Percentiles rank a stretch among this genome's conserved stretches.
Evolutionary conservation across 2,113 vertebrate species (phyloP).

Genomic region (Struthidea cinerea): DNA sequence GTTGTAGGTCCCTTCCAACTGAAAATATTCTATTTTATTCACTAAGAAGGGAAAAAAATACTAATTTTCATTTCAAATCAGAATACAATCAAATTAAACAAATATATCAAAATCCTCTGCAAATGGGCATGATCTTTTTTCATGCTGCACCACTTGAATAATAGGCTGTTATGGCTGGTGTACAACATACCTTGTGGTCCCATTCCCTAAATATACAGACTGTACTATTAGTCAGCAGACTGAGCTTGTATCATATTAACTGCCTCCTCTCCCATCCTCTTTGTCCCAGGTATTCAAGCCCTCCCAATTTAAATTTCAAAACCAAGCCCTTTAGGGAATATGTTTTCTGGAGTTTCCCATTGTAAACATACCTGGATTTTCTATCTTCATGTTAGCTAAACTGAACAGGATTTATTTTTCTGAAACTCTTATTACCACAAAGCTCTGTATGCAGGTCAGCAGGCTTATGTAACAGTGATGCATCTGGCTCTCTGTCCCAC

Average conservation of each 20-base stretch:
- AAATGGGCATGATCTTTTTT: neutral
- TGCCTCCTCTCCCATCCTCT: neutral
- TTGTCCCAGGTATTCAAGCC: neutral
- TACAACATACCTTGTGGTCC: neutral
- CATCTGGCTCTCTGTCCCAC: conserved; percentile 37
- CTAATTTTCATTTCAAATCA: neutral
- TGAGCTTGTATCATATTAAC: neutral
- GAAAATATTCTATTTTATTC: neutral
- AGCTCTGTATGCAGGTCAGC: conserved; percentile 43
- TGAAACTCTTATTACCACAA: neutral
- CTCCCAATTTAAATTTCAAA: neutral
- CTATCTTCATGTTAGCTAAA: neutral
- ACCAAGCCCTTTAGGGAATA: neutral
- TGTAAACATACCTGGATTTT: neutral
- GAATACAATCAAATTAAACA: neutral
- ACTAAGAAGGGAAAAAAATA: neutral
- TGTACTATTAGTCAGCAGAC: neutral
- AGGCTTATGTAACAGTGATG: conserved; percentile 48
- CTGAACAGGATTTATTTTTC: neutral
- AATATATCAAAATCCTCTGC: neutral
- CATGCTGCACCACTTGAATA: neutral
- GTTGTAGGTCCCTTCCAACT: neutral
- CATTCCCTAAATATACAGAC: neutral
- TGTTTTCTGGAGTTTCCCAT: neutral
- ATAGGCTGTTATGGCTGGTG: neutral